These are phyloP conservation scores for Pegoplata infirma DNA, from an alignment of 2,888 invertebrate genomes.

Conservation along the genomic window DNA sequence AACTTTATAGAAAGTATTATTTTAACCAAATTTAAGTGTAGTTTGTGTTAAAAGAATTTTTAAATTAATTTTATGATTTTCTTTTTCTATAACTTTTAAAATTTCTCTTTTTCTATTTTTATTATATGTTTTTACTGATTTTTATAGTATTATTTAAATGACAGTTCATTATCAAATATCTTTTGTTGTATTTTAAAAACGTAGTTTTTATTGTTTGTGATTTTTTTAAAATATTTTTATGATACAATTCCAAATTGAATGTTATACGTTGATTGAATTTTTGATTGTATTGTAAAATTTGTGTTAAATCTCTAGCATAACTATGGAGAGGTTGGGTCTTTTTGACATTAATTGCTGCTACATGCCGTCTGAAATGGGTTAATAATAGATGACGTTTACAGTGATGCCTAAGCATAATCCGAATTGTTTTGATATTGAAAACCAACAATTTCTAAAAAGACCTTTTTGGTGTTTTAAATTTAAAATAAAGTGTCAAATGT, in stretches of 20 bases:
- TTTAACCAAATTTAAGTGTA: not conserved
- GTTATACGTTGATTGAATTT: constrained; percentile 68
- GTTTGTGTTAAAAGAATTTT: no score
- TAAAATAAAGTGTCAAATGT: no score
- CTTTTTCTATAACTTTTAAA: no score
- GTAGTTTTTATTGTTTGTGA: not conserved
- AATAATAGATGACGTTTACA: constrained; percentile 58
- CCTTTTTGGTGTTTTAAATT: not conserved
- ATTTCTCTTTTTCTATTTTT: not conserved
- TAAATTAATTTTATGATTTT: no score
- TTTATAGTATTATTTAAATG: not conserved
- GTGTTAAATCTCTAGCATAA: constrained; percentile 16
- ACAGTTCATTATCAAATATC: not conserved
- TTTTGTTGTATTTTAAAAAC: not conserved
- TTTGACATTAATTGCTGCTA: constrained; percentile 64
- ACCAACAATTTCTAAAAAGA: not conserved
- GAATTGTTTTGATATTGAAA: constrained; percentile 65
- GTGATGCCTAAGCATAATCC: constrained; percentile 74
- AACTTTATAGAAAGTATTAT: no score
- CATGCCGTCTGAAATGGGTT: constrained; percentile 66
- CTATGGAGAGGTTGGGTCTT: not conserved
- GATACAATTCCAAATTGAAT: constrained; percentile 69
- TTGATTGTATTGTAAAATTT: constrained; percentile 65
- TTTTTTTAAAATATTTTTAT: constrained; percentile 71
- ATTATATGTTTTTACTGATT: not conserved